Percentiles rank a stretch among this genome's conserved stretches.
Conservation (phyloP, 1,140 invertebrate genomes). For the Yoshiicerus persimilis region DNA sequence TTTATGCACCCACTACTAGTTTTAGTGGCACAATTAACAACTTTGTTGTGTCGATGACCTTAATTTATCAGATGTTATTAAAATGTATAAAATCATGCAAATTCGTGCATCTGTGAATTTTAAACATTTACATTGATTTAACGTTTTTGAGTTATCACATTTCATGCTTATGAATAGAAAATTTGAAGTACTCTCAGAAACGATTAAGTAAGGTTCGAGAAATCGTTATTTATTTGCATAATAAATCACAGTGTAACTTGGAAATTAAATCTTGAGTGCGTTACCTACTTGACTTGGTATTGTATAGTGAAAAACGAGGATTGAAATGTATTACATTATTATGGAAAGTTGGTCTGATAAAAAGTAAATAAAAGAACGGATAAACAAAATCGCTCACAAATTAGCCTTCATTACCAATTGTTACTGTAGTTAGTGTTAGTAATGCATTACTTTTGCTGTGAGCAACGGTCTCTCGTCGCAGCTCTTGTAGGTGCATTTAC, state of each 20-base stretch:
- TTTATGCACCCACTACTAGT: no score
- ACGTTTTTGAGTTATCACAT: not conserved
- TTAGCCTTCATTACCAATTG: not conserved
- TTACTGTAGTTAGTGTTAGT: not conserved
- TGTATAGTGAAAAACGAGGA: not conserved
- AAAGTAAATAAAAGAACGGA: not conserved
- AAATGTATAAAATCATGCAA: not conserved
- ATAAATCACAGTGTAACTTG: not conserved
- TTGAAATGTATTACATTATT: not conserved
- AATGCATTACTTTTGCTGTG: no score
- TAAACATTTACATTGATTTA: not conserved
- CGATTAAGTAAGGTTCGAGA: not conserved
- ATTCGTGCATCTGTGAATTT: not conserved
- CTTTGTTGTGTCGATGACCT: not conserved
- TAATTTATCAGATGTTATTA: not conserved
- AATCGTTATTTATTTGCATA: not conserved
- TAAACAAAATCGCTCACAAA: not conserved
- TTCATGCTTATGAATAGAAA: not conserved
- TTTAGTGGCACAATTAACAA: not conserved
- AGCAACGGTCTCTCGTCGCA: not conserved
- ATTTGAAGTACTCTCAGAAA: not conserved
- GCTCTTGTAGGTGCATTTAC: not conserved
- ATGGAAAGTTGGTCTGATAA: not conserved
- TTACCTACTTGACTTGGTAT: not conserved
- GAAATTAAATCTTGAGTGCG: not conserved